Base-by-base conservation (phyloP, 2,888 invertebrate species). In the Drosophila neutralis region DNA sequence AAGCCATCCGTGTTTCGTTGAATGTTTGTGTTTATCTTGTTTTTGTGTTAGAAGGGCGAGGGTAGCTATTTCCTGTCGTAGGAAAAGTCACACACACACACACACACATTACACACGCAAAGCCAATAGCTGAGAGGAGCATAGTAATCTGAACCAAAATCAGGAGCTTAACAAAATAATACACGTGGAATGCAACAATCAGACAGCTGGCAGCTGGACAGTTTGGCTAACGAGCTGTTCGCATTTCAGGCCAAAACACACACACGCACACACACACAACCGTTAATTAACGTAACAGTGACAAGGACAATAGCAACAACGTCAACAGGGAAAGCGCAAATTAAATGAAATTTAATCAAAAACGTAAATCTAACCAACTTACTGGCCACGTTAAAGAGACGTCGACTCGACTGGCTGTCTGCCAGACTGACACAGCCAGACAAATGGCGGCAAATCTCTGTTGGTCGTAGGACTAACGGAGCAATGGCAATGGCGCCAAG, bases 261-360 rank as follows among this genome's bases (percentile, higher is more conserved):
- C 54, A 38, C 13, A 54, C 15, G 64, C n/a, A 21, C n/a, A 66
- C 10, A 10, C 40, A 21, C 6, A 42, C 13, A 67, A 70, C 68
- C 69, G 72, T 81, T 85, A 87, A 87, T 85, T 88, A 87, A 73
- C 68, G 65, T 63, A 73, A 69, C 62, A 69, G 49, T 48, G 73
- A 64, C 66, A 61, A 67, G 71, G 69, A 53, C 57, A 75, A 65
- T 42, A 29, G 51, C 57, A 71, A 57, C 48, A 72, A 62, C 45
- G 48, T 42, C 4, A 48, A 38, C 61, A 65, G 54, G 60, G 65
- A 80, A 78, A 80, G 75, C 73, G 68, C 77, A 85, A 85, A 81
- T 80, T 81, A 85, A 85, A 85, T 75, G 69, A 83, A 87, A 85
- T 85, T 85, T 87, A 87, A 87, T 85, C 85, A 85, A 87, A 83